phyloP scores from a whole-genome alignment of 2,113 vertebrate species.

The Ptilorrhoa leucosticta region DNA sequence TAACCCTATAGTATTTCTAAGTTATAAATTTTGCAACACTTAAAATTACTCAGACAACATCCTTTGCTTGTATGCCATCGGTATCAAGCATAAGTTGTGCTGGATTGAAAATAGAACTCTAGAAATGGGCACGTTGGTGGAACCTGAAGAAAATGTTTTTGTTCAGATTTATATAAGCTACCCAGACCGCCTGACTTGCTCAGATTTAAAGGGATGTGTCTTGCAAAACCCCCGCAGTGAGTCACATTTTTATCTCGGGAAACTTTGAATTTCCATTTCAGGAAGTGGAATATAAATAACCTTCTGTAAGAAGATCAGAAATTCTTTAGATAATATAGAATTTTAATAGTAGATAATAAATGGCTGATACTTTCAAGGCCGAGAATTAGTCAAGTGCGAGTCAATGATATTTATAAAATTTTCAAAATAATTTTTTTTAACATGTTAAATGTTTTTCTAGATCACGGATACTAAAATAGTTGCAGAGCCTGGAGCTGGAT shows the following conservation, averaged over 20 bases:
- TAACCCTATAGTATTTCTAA: not conserved
- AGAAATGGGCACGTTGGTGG: not conserved
- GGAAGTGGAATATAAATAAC: constrained; percentile 30
- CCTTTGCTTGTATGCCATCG: not conserved
- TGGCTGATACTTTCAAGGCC: not conserved
- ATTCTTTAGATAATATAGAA: not conserved
- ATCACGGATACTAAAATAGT: not conserved
- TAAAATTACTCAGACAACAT: not conserved
- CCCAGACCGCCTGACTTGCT: not conserved
- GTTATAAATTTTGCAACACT: not conserved
- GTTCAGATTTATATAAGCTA: not conserved
- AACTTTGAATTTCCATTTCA: constrained; percentile 17
- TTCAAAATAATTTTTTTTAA: not conserved
- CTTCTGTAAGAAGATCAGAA: not conserved
- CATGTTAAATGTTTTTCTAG: not conserved
- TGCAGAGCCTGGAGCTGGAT: not conserved
- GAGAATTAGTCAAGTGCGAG: not conserved
- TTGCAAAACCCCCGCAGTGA: not conserved
- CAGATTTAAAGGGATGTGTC: not conserved
- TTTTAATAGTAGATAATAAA: not conserved
- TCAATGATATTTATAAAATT: not conserved
- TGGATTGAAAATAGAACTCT: not conserved
- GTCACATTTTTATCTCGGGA: constrained; percentile 7
- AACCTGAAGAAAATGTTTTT: not conserved
- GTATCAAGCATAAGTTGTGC: not conserved